Base-by-base conservation (phyloP, 2,113 vertebrate genomes). In the Lagopus leucura region DNA sequence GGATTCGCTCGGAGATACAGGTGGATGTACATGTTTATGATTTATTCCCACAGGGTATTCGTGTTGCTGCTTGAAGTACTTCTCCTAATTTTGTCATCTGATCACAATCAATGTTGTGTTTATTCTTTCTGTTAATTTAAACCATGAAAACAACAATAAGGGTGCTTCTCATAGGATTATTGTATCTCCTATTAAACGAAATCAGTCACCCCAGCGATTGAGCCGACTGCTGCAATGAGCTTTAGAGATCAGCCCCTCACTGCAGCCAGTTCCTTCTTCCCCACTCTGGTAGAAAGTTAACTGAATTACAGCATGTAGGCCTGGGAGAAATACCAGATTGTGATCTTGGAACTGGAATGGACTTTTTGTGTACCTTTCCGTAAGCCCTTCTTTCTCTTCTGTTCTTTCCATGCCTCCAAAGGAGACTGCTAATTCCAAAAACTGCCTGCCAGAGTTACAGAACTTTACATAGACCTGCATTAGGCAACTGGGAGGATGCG, bases 31-130 rank as follows among this genome's bases (percentile, higher is more conserved):
- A 28, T 36, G 61, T 86, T 81, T 94, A 69, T 91, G 72, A 95
- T 95, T 86, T 81, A 76, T 65, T 86, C 75, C 79, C 94, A 97
- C 93, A 95, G 76, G 60, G 67, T 89, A 73, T 94, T 95, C 94
- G 86, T 36, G 14, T 79, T 88, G 78, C 89, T 88, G 40, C 82
- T 94, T 70, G 75, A 90, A 86, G 73, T 89, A 83, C 92, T 95
- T 83, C 78, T 93, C 48, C 20, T 52, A 48, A 30, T 89, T 66
- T 86, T 85, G 81, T 83, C 88, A 94, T 55, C 66, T 91, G 92
- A 85, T 86, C 89, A 78, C 89, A 72, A 61, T 92, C 79, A 74
- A 89, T 76, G 55, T 50, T 93, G 94, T 95, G 85, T 85, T 94
- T 87, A n/a, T 67, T 57, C 70, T 79, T 86, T 70, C 71, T 38